Evolutionary conservation across 2,888 invertebrate species (phyloP).

Genomic region (Herminia tarsipennalis): DNA sequence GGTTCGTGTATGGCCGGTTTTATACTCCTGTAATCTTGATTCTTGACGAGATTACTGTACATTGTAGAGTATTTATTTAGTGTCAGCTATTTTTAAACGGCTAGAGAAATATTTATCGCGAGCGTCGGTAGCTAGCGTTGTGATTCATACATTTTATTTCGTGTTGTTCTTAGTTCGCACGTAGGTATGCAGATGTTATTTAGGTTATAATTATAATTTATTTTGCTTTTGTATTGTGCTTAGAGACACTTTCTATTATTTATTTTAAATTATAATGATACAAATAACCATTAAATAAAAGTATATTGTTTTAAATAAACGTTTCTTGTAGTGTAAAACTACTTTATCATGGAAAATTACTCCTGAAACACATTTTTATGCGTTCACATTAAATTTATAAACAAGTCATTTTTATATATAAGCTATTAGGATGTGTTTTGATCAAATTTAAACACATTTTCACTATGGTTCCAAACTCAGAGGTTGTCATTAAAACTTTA

Average conservation of each 20-base stretch:
- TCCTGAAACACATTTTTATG: too few species aligned
- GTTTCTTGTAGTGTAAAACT: too few species aligned
- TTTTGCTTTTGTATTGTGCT: slow-evolving; percentile 13
- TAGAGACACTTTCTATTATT: slow-evolving; percentile 5
- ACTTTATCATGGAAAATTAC: too few species aligned
- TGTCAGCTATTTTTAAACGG: slow-evolving; percentile 43
- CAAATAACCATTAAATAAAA: neutral
- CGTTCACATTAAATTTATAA: too few species aligned
- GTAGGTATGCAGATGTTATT: slow-evolving; percentile 26
- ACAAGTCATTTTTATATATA: too few species aligned
- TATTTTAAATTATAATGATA: slow-evolving; percentile 8
- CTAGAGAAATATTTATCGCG: slow-evolving; percentile 38
- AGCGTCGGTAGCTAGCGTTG: slow-evolving; percentile 20
- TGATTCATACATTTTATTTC: slow-evolving; percentile 38
- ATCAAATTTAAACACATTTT: too few species aligned
- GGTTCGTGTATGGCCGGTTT: slow-evolving; percentile 67
- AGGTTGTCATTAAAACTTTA: too few species aligned
- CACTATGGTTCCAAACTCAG: too few species aligned
- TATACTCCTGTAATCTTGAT: slow-evolving; percentile 54
- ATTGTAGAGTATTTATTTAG: slow-evolving; percentile 38
- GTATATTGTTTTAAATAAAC: neutral
- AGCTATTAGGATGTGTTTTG: too few species aligned
- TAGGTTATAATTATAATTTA: slow-evolving; percentile 23
- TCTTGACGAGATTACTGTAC: slow-evolving; percentile 44
- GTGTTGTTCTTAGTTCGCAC: slow-evolving; percentile 13